A percentile compares a stretch with the other conserved stretches of the same genome.
Evolutionary conservation across 2,113 vertebrate genomes (phyloP).

Genomic region (Typhlomys cinereus): DNA sequence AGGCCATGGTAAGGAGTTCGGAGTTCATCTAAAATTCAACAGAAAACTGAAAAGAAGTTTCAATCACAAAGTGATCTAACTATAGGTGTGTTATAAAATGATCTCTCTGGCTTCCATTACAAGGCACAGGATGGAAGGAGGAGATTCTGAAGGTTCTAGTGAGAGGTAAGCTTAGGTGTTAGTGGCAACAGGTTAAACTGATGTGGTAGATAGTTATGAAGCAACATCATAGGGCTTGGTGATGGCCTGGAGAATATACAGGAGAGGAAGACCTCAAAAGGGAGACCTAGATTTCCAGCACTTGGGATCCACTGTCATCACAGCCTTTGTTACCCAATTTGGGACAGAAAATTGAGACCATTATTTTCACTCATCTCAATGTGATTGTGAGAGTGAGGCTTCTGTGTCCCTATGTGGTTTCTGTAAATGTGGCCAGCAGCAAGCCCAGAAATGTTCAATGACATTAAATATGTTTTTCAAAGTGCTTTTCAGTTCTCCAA

Average conservation of each 20-base stretch:
- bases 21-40: neutral
- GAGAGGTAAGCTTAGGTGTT: neutral
- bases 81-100: neutral
- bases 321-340: neutral
- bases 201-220: neutral
- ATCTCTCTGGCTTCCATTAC: neutral
- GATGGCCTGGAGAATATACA: neutral
- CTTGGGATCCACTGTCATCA: neutral
- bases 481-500: slow-evolving; percentile 45
- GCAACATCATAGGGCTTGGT: neutral
- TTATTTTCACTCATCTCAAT: slow-evolving; percentile 35
- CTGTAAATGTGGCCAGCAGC: slow-evolving; percentile 15
- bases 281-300: neutral
- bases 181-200: neutral
- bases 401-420: neutral
- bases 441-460: slow-evolving; percentile 51
- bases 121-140: neutral
- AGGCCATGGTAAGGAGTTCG: neutral
- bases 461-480: slow-evolving; percentile 63
- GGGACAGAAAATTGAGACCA: slow-evolving; percentile 16
- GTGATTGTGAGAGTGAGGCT: slow-evolving; percentile 41
- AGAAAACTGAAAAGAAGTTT: neutral
- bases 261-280: neutral
- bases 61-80: neutral
- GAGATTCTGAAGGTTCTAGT: too few species aligned